These are phyloP conservation scores for Brachyalestes nurse DNA, from an alignment of 2,797 vertebrate species.

Conservation along the genomic window DNA sequence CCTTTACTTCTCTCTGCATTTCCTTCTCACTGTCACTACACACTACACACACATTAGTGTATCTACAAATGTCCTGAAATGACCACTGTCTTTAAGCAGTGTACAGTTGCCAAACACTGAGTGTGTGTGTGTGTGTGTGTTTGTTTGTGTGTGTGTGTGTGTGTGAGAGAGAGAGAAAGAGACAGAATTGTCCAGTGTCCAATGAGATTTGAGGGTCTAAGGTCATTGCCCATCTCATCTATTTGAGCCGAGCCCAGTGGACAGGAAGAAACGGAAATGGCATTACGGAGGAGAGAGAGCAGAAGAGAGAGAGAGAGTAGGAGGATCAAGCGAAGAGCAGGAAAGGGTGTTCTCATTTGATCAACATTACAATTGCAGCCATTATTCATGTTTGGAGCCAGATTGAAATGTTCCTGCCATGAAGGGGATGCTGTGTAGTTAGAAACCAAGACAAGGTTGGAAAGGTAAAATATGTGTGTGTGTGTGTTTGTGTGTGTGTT, in stretches of 20 bases:
- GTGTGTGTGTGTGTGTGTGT: background rate
- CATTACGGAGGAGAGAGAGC: conserved; percentile 61
- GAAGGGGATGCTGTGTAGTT: conserved; percentile 4
- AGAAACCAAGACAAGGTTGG: background rate
- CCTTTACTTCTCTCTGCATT: background rate
- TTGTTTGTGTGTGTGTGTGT: too few relatives aligned
- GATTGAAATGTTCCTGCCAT: conserved; percentile 1
- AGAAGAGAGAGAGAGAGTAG: conserved; percentile 56
- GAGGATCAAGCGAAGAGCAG: conserved; percentile 21
- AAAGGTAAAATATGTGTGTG: background rate
- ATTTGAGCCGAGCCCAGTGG: conserved; percentile 62
- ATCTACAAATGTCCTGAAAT: background rate
- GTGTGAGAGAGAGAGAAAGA: conserved; percentile 56
- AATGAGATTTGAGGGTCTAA: conserved; percentile 67
- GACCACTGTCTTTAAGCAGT: background rate
- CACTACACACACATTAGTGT: background rate
- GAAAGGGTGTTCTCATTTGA: conserved; percentile 12
- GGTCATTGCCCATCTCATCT: conserved; percentile 75
- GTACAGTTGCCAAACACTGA: background rate
- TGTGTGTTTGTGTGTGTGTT: conserved; percentile 81
- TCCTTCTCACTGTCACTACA: background rate
- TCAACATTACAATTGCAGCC: conserved; percentile 2
- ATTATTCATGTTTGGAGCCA: conserved; percentile 8
- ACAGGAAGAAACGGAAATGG: conserved; percentile 66
- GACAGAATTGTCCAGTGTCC: conserved; percentile 56